Evolutionary conservation across 1,140 invertebrate species (phyloP), one percentile per base, ranked within the genome.

Genomic region (Solen grandis): DNA sequence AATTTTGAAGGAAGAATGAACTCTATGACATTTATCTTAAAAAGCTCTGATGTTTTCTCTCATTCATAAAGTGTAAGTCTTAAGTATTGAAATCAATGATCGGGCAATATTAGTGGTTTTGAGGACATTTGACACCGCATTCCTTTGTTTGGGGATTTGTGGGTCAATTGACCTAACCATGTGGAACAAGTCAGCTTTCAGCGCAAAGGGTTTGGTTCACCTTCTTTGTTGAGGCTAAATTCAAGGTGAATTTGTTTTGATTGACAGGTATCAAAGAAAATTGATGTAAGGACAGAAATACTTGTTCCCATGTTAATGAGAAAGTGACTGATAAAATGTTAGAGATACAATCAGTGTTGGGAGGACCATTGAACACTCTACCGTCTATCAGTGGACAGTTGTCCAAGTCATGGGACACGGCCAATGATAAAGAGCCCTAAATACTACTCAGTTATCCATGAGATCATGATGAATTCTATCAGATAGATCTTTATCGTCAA

Each of bases 191-290:
- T 35, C 72, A 60, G 50, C 41, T 63, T 66, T 63, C 74, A 41
- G 27, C 13, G 13, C 8, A 38, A 76, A 76, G 66, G 65, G 66
- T 31, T 66, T 10, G 74, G n/a, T 76, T 60, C 19, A 22, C 41
- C 38, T 5, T 36, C 74, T 55, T 76, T 55, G 65, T 60, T 55
- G 22, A 16, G 0, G 0, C n/a, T 41, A 27, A 66, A 76, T 55
- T 52, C 57, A 35, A 75, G 63, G 52, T 75, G 73, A 65, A 63
- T 60, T 27, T 75, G 73, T 41, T 63, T 74, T 65, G 60, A 65
- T 75, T 75, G 59, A 75, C 73, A 75, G 73, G 52, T 65, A 76
- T 55, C 36, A 66, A 16, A 27, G 73, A 52, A 63, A 74, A 74
- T 33, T 57, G 70, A 60, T 74, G 55, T 2, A 19, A 41, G 35